phyloP scores from a whole-genome alignment of 2,888 invertebrate genomes.

The Aricia artaxerxes region DNA sequence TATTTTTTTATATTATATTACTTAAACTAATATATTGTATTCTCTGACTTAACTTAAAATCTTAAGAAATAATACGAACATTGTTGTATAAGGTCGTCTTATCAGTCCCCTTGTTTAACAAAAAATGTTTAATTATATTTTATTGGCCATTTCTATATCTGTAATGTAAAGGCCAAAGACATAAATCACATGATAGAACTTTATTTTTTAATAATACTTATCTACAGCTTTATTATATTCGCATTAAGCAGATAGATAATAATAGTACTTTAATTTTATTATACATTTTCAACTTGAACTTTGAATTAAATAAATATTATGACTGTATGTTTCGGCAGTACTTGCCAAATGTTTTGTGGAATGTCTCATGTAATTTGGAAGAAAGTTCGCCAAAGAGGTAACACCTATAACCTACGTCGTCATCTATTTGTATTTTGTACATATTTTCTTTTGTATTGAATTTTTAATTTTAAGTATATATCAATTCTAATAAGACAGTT shows the following conservation, averaged over 20 bases:
- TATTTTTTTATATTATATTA: background rate
- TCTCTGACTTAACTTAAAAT: background rate
- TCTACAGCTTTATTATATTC: background rate
- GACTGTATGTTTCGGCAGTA: too few relatives aligned
- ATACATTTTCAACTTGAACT: too few relatives aligned
- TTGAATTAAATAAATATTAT: too few relatives aligned
- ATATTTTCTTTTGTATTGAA: too few relatives aligned
- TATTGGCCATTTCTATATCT: conserved; percentile 12
- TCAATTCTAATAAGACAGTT: background rate
- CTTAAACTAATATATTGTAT: too few relatives aligned
- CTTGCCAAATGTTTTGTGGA: too few relatives aligned
- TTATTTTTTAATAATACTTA: background rate
- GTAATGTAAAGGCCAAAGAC: conserved; percentile 21
- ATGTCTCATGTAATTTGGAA: too few relatives aligned
- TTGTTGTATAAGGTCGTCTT: conserved; percentile 23
- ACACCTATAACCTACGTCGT: too few relatives aligned
- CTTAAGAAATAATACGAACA: background rate
- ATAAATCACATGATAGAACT: background rate
- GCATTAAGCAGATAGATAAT: background rate
- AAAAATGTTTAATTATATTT: conserved; percentile 22
- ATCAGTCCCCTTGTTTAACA: background rate
- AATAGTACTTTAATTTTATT: background rate
- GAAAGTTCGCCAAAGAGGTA: too few relatives aligned
- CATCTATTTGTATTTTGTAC: too few relatives aligned
- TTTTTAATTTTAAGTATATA: too few relatives aligned